Percentiles rank a stretch among this genome's conserved stretches.
Conservation (phyloP, 2,797 vertebrate species). For the Mormyrops attenuatus region DNA sequence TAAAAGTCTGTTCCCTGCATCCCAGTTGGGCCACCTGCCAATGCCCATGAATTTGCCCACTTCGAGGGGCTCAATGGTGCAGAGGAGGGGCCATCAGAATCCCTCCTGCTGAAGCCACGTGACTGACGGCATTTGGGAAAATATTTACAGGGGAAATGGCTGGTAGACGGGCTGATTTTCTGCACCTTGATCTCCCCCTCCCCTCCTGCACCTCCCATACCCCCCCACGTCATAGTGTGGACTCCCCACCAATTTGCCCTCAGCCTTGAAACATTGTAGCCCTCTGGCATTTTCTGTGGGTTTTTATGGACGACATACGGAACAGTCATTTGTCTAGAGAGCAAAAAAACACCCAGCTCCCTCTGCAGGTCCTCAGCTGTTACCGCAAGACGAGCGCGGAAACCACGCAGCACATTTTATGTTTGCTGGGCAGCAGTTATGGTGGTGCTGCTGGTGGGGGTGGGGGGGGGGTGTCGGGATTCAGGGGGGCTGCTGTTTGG, state of each 20-base stretch:
- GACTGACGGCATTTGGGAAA: not conserved
- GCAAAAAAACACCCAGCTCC: not conserved
- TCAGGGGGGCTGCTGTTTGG: not conserved
- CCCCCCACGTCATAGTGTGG: not conserved
- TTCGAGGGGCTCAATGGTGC: not conserved
- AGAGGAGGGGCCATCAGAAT: too few relatives aligned
- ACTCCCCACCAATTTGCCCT: not conserved
- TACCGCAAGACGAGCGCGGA: not conserved
- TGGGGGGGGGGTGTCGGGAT: not conserved
- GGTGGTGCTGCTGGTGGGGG: not conserved
- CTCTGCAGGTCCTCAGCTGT: not conserved
- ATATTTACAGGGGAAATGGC: not conserved
- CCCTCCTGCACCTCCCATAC: too few relatives aligned
- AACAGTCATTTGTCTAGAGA: slow-evolving; percentile 10
- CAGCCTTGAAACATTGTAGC: not conserved
- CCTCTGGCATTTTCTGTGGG: not conserved
- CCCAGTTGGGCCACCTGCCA: not conserved
- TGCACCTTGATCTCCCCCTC: not conserved
- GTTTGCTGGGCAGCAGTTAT: not conserved
- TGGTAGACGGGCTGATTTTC: not conserved
- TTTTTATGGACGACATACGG: not conserved
- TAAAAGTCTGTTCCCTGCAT: not conserved
- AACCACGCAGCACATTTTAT: not conserved
- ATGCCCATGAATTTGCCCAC: not conserved
- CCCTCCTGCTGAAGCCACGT: not conserved